Evolutionary conservation across 2,888 invertebrate genomes (phyloP), one percentile per base, ranked within the genome.

Genomic region (Neria commutata): DNA sequence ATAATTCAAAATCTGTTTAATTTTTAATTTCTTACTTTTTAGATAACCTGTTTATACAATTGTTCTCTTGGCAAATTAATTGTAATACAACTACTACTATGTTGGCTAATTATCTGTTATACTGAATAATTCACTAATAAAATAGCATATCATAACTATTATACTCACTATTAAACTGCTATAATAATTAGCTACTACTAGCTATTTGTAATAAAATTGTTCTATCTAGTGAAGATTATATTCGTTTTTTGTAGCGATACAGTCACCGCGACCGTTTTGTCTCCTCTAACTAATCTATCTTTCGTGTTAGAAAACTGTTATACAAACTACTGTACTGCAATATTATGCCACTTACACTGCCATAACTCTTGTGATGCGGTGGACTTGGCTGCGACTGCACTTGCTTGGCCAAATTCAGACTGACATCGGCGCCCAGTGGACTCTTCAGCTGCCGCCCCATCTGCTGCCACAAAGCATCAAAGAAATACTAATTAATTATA

Each of bases 311-410:
- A 33, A 10, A 14, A 14, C 33, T 33, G 14, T 33, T 10, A 10
- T 33, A 10, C 14, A 14, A 10, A 33, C 8, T 33, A 33, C 8
- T 10, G 33, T 10, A 33, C 10, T n/a, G 3, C 37, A 37, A 37
- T n/a, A 19, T 42, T 17, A 8, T 19, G 37, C 37, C 8, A 80
- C 81, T 80, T 73, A 82, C 82, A 67, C 75, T 77, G 56, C 77
- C 79, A 68, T 82, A 81, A 63, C 76, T 81, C 66, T 82, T 82
- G 70, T 81, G 81, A 65, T 81, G 81, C 60, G 81, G 81, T 66
- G 81, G 81, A 72, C 81, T 81, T 62, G 80, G 78, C 67, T 82
- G 81, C 56, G 81, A 79, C 69, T 81, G 82, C 65, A 78, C 79
- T 70, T 82, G 82, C 65, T 81, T 82, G 60, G 78, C 79, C 66